Evolutionary conservation across 2,113 vertebrate genomes (phyloP), one percentile per base, ranked within the genome.

Genomic region (Colaptes auratus): DNA sequence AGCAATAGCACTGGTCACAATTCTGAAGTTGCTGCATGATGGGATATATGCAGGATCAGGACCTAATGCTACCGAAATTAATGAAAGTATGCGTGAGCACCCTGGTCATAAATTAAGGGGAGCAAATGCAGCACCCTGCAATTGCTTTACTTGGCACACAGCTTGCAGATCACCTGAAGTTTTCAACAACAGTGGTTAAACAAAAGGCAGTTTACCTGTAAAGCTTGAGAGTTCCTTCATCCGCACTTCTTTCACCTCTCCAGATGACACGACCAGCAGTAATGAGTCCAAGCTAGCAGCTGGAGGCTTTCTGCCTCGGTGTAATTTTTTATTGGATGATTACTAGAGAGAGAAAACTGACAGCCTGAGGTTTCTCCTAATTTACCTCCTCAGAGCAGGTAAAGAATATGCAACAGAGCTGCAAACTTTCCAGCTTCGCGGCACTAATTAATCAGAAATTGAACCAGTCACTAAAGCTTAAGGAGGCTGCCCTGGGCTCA

Each of bases 311-410:
- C 77, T 87, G 64, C 21, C 10, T 53, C n/a, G 74, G 66, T 82
- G 21, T 89, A 59, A 66, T 79, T 95, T 95, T 93, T 95, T 84
- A 53, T 19, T 84, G 55, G 19, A 56, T 74, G 12, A 70, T 74
- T 88, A 75, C 60, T 73, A 80, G 65, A 89, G 52, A 74, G 33
- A 85, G 36, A 76, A 92, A 90, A 59, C 44, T 63, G 81, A 35
- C 35, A 87, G 52, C n/a, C 83, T 85, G 33, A 42, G 18, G 42
- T 90, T 92, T 88, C 46, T 85, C 27, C 35, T 77, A 12, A 59
- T 94, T 81, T 81, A 53, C 77, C 30, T 56, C 20, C 58, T 81
- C 65, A 59, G 69, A 90, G n/a, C 35, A 88, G 66, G 61, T 93
- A 85, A 88, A 80, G 23, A 77, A 58, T 35, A 44, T 46, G 52